Evolutionary conservation across 2,797 vertebrate species (phyloP), one percentile per base, ranked within the genome.

Genomic region (Phaenicophaeus curvirostris): DNA sequence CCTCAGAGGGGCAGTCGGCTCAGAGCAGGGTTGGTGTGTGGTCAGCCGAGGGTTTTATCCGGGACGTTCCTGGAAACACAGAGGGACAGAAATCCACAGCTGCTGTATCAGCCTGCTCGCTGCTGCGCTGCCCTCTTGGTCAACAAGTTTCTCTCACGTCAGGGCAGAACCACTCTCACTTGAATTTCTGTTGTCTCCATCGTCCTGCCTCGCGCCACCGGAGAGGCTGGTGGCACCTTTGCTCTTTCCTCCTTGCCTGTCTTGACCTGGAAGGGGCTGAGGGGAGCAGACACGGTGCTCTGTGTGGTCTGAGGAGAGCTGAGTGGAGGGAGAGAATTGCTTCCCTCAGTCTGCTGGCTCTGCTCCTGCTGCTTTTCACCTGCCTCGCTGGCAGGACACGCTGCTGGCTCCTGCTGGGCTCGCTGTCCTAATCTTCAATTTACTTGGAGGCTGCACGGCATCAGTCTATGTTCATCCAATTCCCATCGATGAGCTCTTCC

Each of bases 231-330:
- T 4, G 4, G 68, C 63, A 31, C 4, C 80, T 53, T 9, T 17
- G 27, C 42, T 4, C 1, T 15, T 8, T 3, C 18, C 17, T 5
- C 51, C 44, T 1, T 0, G 13, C 3, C n/a, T 9, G 4, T 2
- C 59, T 2, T 9, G 55, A 13, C 11, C 33, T 1, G 33, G 48
- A 15, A 11, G 13, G 15, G 54, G 19, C 33, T 62, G 2, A 8
- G 54, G 46, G 41, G 6, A 59, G 61, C 30, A 4, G n/a, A 13
- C 0, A 1, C 24, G 5, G 5, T 18, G 5, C 18, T 39, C 48
- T 4, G 7, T 7, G 76, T 5, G 53, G 8, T 25, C 57, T 18
- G 11, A 24, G 0, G 1, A 31, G 58, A 0, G 2, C 27, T 17
- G 63, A 54, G 65, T 65, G 17, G 19, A 28, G 37, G 13, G 20